Percentiles rank a stretch among this genome's conserved stretches.
Conservation (phyloP, 2,888 invertebrate genomes). For the Sturmia bella region DNA sequence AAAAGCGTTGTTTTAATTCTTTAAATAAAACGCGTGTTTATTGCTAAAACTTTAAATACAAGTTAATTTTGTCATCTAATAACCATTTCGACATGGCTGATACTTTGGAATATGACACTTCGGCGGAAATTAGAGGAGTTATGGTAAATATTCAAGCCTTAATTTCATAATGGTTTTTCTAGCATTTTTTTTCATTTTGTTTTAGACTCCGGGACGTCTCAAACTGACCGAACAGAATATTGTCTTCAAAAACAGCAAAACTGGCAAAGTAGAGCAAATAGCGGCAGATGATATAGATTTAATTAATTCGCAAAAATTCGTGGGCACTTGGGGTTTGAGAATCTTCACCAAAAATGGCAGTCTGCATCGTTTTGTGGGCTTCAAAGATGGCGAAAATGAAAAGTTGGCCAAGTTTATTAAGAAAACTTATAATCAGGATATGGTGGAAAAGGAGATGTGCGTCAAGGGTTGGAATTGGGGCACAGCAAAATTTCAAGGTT, state of each 20-base stretch:
- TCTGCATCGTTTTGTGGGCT: slow-evolving; percentile 95
- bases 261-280: slow-evolving; percentile 97
- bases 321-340: slow-evolving; percentile 94
- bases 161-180: neutral
- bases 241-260: slow-evolving; percentile 96
- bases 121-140: slow-evolving; percentile 91
- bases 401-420: slow-evolving; percentile 95
- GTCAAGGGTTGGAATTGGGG: slow-evolving; percentile 99
- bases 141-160: slow-evolving; percentile 86
- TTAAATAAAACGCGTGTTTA: slow-evolving; percentile 44
- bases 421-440: slow-evolving; percentile 90
- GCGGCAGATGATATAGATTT: slow-evolving; percentile 91
- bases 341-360: slow-evolving; percentile 94
- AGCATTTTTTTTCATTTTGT: neutral
- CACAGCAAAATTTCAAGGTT: slow-evolving; percentile 95
- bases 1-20: slow-evolving; percentile 44
- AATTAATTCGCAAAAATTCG: slow-evolving; percentile 95
- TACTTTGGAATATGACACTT: slow-evolving; percentile 93
- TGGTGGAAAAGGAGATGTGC: slow-evolving; percentile 95
- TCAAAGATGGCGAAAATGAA: slow-evolving; percentile 96
- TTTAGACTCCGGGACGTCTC: slow-evolving; percentile 92
- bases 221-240: slow-evolving; percentile 95
- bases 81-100: slow-evolving; percentile 84
- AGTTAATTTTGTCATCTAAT: neutral
- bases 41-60: neutral